phyloP scores from a whole-genome alignment of 2,888 invertebrate species.

The Drosophila sordidapex region DNA sequence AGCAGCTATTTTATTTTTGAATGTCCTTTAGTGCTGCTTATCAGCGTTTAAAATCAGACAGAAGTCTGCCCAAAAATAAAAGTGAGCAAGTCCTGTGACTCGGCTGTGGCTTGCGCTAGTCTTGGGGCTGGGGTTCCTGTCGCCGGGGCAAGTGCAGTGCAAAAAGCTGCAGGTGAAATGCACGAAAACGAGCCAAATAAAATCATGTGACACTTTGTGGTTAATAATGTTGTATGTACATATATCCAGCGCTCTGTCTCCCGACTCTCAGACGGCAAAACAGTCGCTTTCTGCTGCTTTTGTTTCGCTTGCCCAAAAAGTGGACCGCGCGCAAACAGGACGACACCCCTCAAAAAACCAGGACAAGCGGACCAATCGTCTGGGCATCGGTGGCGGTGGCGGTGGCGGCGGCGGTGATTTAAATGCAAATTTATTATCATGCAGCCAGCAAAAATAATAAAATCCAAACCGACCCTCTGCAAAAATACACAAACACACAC shows the following conservation, averaged over 20 bases:
- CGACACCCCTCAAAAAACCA: constrained; percentile 47
- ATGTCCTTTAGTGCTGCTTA: constrained; percentile 76
- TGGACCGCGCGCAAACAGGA: constrained; percentile 22
- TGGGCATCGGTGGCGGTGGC: constrained; percentile 27
- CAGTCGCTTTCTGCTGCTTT: constrained; percentile 23
- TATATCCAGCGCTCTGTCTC: constrained; percentile 32
- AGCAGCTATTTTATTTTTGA: constrained; percentile 77
- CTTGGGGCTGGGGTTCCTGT: background rate
- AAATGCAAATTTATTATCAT: constrained; percentile 80
- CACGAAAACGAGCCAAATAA: constrained; percentile 73
- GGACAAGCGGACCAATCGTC: constrained; percentile 35
- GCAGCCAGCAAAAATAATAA: constrained; percentile 70
- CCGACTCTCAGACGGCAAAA: constrained; percentile 3
- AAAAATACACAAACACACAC: constrained; percentile 16
- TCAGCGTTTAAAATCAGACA: constrained; percentile 70
- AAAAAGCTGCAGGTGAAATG: constrained; percentile 74
- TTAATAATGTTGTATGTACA: constrained; percentile 72
- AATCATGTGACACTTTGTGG: constrained; percentile 81
- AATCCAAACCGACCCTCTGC: constrained; percentile 42
- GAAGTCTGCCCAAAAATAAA: constrained; percentile 71
- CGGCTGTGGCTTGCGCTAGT: background rate
- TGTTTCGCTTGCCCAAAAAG: constrained; percentile 56
- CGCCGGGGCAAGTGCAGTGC: constrained; percentile 25
- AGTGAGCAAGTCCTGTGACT: constrained; percentile 30
- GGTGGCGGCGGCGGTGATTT: constrained; percentile 69